Conservation (phyloP, 2,888 invertebrate genomes). For the Amblyteles armatorius region DNA sequence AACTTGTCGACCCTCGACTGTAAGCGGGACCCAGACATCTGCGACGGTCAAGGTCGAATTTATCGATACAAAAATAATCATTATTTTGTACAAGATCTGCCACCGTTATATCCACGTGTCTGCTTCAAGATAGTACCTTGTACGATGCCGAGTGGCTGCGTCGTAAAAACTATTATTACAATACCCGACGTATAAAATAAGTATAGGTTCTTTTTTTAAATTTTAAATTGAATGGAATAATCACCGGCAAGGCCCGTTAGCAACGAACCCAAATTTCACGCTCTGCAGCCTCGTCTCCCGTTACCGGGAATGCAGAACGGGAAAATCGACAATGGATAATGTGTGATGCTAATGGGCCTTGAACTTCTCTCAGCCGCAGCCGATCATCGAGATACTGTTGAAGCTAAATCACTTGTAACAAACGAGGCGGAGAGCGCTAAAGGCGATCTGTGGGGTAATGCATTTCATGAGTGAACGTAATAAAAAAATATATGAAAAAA, state of each 20-base stretch:
- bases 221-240: conserved; percentile 61
- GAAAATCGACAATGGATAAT: conserved; percentile 56
- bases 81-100: conserved; percentile 67
- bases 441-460: conserved; percentile 30
- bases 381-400: conserved; percentile 73
- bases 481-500: conserved; percentile 34
- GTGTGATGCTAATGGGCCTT: conserved; percentile 76
- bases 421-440: conserved; percentile 15
- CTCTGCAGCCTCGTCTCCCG: conserved; percentile 63
- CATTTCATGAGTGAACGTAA: conserved; percentile 69
- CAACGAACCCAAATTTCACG: conserved; percentile 71
- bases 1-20: conserved; percentile 51
- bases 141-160: conserved; percentile 65
- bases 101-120: conserved; percentile 74
- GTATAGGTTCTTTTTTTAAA: conserved; percentile 76
- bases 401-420: conserved; percentile 46
- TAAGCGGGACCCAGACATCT: conserved; percentile 69
- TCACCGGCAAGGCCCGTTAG: conserved; percentile 73
- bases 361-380: conserved; percentile 71
- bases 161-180: conserved; percentile 68
- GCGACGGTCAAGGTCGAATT: conserved; percentile 59
- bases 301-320: conserved; percentile 63
- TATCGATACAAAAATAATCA: neutral
- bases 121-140: conserved; percentile 75
- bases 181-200: conserved; percentile 70